These are phyloP conservation scores for Sorex araneus DNA, from an alignment of 2,113 vertebrate genomes.

Conservation along the genomic window DNA sequence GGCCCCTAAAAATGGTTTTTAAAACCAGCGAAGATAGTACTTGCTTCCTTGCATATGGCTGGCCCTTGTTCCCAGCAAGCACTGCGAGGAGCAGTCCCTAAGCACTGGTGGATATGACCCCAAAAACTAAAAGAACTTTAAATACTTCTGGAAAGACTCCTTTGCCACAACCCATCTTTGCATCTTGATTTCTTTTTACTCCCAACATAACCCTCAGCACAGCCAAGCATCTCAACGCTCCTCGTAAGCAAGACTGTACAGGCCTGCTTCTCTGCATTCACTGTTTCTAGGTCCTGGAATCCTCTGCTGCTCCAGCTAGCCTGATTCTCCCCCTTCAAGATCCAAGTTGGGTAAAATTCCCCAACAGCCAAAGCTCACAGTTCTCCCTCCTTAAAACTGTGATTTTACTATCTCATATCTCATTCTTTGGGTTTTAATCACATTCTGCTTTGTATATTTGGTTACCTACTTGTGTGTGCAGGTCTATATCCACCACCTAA, in stretches of 20 bases:
- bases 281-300: slow-evolving; percentile 39
- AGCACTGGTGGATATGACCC: no score
- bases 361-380: background rate
- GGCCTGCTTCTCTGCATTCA: slow-evolving; percentile 22
- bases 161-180: background rate
- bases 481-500: slow-evolving; percentile 5
- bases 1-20: background rate
- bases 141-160: background rate
- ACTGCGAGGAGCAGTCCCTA: no score
- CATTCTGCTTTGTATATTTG: background rate
- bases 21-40: no score
- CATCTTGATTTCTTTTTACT: no score
- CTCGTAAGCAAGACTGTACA: background rate
- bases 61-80: no score
- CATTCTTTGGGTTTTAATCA: slow-evolving; percentile 17
- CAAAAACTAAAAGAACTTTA: no score
- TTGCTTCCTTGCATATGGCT: no score
- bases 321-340: slow-evolving; percentile 37
- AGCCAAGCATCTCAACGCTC: no score
- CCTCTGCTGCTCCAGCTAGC: background rate
- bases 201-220: no score
- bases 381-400: background rate
- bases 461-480: background rate
- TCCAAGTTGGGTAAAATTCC: slow-evolving; percentile 24
- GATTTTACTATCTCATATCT: background rate